phyloP scores from a whole-genome alignment of 2,113 vertebrate genomes.

The Sinocyclocheilus anshuiensis region DNA sequence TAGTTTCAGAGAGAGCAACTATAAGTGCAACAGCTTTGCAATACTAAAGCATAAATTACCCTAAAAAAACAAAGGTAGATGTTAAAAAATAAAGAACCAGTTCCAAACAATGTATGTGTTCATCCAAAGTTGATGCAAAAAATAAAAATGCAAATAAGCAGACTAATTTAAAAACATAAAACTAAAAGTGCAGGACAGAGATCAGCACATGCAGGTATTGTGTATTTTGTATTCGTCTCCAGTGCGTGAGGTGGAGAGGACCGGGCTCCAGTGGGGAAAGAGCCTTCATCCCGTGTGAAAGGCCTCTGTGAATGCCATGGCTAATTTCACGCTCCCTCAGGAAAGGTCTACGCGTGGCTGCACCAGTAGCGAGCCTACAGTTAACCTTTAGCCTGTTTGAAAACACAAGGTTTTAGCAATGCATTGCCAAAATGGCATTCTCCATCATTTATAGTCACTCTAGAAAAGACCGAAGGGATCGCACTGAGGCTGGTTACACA shows the following conservation, averaged over 20 bases:
- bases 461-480: slow-evolving; percentile 51
- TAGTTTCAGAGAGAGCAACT: background rate
- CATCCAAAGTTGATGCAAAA: background rate
- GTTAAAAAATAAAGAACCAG: background rate
- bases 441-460: slow-evolving; percentile 63
- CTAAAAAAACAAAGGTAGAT: background rate
- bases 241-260: background rate
- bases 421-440: slow-evolving; percentile 61
- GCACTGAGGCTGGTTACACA: background rate
- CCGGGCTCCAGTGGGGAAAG: slow-evolving; percentile 14
- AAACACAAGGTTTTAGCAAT: slow-evolving; percentile 71
- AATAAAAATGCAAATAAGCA: background rate
- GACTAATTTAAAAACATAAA: background rate
- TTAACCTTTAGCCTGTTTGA: slow-evolving; percentile 69
- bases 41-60: background rate
- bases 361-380: slow-evolving; percentile 67
- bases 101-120: background rate
- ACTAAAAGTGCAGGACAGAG: background rate
- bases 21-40: background rate
- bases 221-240: slow-evolving; percentile 20
- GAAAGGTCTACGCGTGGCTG: slow-evolving; percentile 69
- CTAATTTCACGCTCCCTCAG: slow-evolving; percentile 78
- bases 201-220: background rate
- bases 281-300: slow-evolving; percentile 51
- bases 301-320: slow-evolving; percentile 70